Evolutionary conservation across 2,888 invertebrate species (phyloP), one percentile per base, ranked within the genome.

Genomic region (Oeneis ivallda): DNA sequence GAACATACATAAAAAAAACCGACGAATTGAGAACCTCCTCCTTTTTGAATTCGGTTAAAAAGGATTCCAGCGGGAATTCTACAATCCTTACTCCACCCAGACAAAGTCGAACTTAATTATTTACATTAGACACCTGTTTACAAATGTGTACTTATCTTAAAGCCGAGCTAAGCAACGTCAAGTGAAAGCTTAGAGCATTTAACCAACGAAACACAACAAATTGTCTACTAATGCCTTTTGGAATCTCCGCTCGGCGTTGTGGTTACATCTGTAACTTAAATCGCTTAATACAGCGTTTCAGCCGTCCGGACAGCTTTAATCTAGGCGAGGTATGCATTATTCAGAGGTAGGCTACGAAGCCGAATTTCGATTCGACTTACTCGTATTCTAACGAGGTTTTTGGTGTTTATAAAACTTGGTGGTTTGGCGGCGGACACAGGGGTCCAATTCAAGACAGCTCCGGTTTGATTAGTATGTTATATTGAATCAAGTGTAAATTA

Each of bases 291-390:
- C 66, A 62, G 62, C 47, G 15, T n/a, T 57, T 53, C 43, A 64
- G 60, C 64, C 62, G 41, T 34, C 26, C 43, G 61, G 68, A 32
- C 50, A 50, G 53, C 59, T 66, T 49, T 69, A 69, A 66, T 66
- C 66, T 64, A 56, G 49, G 66, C 10, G 34, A 37, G 61, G 60
- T 39, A 59, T 69, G 61, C 66, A 69, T 69, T 66, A 69, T 69
- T 69, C 64, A 69, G 64, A 64, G 62, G 60, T 53, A 49, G 60
- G 49, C 60, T 39, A 4, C 59, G 47, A 37, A 49, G 13, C 47
- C 47, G 49, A 34, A 59, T 49, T 59, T 59, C 59, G 49, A 59
- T 59, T 49, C 37, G 37, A 34, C 47, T 59, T 37, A 59, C 37
- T 37, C 37, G 37, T 49, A 49, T 49, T 59, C 49, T 37, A 17